These are phyloP conservation scores for Deilephila elpenor DNA, from an alignment of 2,888 invertebrate species.

Conservation along the genomic window DNA sequence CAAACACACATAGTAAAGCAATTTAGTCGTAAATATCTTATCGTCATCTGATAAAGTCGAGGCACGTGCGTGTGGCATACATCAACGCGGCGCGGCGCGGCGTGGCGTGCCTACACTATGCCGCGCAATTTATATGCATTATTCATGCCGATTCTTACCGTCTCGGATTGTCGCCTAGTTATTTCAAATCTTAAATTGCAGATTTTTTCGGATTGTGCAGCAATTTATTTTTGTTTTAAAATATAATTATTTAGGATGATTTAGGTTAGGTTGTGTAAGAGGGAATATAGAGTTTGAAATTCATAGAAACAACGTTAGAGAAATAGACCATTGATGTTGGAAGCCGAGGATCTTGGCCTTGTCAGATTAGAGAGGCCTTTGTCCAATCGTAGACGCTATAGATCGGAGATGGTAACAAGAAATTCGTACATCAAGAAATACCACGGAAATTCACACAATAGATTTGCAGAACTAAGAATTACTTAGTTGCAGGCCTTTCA, in stretches of 20 bases:
- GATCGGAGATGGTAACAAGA: too few relatives aligned
- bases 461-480: not conserved
- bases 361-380: too few relatives aligned
- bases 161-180: not conserved
- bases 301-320: too few relatives aligned
- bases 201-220: not conserved
- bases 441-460: too few relatives aligned
- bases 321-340: too few relatives aligned
- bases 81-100: constrained; percentile 5
- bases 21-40: not conserved
- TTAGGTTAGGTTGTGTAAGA: not conserved
- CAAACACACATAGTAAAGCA: not conserved
- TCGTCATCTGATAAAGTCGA: not conserved
- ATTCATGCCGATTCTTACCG: not conserved
- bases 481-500: not conserved
- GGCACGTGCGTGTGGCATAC: constrained; percentile 11
- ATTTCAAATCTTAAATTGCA: not conserved
- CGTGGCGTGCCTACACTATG: not conserved
- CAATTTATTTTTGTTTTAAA: not conserved
- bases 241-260: not conserved
- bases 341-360: too few relatives aligned
- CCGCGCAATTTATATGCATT: not conserved
- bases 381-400: too few relatives aligned
- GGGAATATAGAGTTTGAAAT: too few relatives aligned
- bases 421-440: too few relatives aligned